phyloP scores from a whole-genome alignment of 2,113 vertebrate species.

The Monopterus albus region DNA sequence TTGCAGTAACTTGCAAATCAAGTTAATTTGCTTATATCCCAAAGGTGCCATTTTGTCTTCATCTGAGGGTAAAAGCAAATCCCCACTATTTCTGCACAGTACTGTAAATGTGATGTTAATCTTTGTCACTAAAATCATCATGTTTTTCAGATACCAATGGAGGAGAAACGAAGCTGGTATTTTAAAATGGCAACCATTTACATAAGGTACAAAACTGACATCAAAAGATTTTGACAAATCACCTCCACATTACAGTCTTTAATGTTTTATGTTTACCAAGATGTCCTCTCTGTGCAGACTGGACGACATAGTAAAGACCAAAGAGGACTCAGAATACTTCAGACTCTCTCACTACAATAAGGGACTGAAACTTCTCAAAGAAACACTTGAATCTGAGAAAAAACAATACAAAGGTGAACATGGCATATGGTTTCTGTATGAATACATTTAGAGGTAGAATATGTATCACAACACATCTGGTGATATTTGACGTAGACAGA shows the following conservation, averaged over 20 bases:
- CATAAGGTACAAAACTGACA: constrained; percentile 80
- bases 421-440: not conserved
- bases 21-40: no score
- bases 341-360: constrained; percentile 85
- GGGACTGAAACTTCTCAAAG: constrained; percentile 82
- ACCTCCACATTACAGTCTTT: not conserved
- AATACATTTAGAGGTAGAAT: not conserved
- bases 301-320: constrained; percentile 83
- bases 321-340: constrained; percentile 79
- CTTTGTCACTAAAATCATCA: not conserved
- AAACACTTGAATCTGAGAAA: constrained; percentile 83
- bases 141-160: constrained; percentile 82
- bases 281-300: constrained; percentile 72
- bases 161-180: constrained; percentile 90
- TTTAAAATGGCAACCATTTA: constrained; percentile 91
- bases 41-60: not conserved
- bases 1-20: no score
- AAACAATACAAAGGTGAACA: constrained; percentile 80
- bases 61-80: not conserved
- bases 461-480: no score
- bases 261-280: not conserved
- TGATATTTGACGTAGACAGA: no score
- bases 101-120: not conserved
- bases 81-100: not conserved
- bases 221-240: not conserved